Evolutionary conservation across 2,888 invertebrate species (phyloP), one percentile per base, ranked within the genome.

Genomic region (Sesia apiformis): DNA sequence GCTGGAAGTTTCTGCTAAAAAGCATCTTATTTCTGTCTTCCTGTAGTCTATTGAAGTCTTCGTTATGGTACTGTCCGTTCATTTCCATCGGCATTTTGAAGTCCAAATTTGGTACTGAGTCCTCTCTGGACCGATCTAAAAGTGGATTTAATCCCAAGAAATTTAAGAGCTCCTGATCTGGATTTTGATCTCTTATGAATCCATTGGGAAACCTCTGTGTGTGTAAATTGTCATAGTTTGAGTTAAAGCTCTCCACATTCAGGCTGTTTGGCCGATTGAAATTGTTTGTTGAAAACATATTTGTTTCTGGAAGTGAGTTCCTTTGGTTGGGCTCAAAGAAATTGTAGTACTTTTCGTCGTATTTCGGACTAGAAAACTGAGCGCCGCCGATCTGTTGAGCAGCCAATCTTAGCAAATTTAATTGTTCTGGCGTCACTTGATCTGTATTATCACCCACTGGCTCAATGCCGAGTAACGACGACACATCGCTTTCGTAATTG

Each of bases 361-460:
- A 83, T 64, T 82, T 78, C 0, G 82, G 82, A 56, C 70, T 81
- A 42, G 81, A 64, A 69, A 88, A 88, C 58, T 89, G 89, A 3
- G 89, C 88, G 3, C 88, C 88, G 3, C 89, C 86, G 0, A 90
- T 87, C 63, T 90, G 86, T 69, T 90, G 90, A 3, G 90, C 88
- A n/a, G 90, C 90, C 38, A 90, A 67, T 63, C 89, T 76, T 56
- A 90, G 72, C 51, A 90, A 63, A 61, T 90, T 90, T 0, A 90
- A 65, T 60, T 90, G 89, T 67, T 87, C 90, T 3, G 84, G 85
- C 0, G 86, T 79, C 0, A 86, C 86, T 0, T 64, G 56, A 3
- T 82, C 81, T 1, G 68, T 65, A 0, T 75, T 57, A 7, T 84
- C 85, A 0, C 72, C 60, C 3, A 84, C 67, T 1, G 79, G 62